A percentile compares a stretch with the other conserved stretches of the same genome.
These are phyloP conservation scores for Caprella mutica DNA, from an alignment of 2,888 invertebrate genomes.

Conservation along the genomic window DNA sequence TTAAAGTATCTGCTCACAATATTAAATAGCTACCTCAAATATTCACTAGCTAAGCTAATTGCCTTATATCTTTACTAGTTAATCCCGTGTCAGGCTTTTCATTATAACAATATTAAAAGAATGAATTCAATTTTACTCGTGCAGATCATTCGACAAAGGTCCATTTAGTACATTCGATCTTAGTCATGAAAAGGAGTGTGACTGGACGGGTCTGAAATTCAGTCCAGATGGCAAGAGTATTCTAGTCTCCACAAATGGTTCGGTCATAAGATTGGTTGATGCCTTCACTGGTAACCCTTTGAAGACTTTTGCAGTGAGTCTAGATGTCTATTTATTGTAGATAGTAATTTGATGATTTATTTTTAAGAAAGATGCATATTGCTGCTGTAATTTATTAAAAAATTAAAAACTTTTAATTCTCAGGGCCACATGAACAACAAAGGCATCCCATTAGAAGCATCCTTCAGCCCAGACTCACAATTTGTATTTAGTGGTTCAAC, in stretches of 20 bases:
- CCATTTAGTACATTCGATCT: slow-evolving; percentile 72
- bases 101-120: too few species aligned
- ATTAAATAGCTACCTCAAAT: too few species aligned
- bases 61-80: too few species aligned
- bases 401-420: neutral
- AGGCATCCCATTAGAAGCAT: slow-evolving; percentile 90
- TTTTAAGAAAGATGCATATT: neutral
- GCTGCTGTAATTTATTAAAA: neutral
- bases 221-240: slow-evolving; percentile 96
- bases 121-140: neutral
- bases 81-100: too few species aligned
- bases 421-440: slow-evolving; percentile 85
- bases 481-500: slow-evolving; percentile 97
- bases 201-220: slow-evolving; percentile 97
- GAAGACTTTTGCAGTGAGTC: slow-evolving; percentile 62
- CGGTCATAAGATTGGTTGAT: slow-evolving; percentile 84
- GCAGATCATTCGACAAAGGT: slow-evolving; percentile 88
- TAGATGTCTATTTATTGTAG: neutral
- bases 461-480: slow-evolving; percentile 96
- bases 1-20: too few species aligned
- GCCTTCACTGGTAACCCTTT: slow-evolving; percentile 94
- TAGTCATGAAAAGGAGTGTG: slow-evolving; percentile 85
- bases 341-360: neutral
- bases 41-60: too few species aligned
- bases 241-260: slow-evolving; percentile 91